Base-by-base conservation (phyloP, 1,140 invertebrate genomes). In the Tetraneura akinire region DNA sequence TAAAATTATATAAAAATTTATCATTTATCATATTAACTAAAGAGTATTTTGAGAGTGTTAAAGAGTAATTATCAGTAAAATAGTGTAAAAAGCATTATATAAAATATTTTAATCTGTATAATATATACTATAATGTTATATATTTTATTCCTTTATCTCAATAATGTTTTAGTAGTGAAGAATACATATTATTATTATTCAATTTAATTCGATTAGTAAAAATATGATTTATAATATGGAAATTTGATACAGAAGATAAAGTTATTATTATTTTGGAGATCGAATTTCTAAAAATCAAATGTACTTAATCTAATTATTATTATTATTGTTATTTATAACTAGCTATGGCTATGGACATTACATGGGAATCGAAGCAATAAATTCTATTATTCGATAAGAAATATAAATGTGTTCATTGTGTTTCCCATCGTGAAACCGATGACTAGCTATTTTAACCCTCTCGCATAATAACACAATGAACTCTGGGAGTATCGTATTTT, bases 381-480 rank as follows among this genome's bases (percentile, higher is more conserved):
- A 32, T 29, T n/a, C 37, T 49, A 8, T 68, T 23, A n/a, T 71
- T 62, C 4, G 74, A 78, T 62, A 78, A 78, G 74, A 78, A 78
- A 37, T 62, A 45, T 78, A 57, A 76, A 78, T 78, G 74, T 11
- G 60, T 78, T 16, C 55, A 62, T 78, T 78, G 74, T 60, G 23
- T 78, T 26, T 45, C 11, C 21, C 14, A 32, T 45, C 14, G 53
- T 45, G 37, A 57, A 60, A 78, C 32, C 53, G 13, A 78, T 78
- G 74, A 78, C 74, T 62, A 55, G 53, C 53, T 47, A 26, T 78
- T 78, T 78, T 29, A 78, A 57, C 74, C 74, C 55, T 60, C 68
- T 78, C 74, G 74, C 51, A 55, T 57, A 55, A 42, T 37, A 37
- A 23, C 74, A 57, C 37, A 51, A 74, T 57, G 51, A 23, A 74